phyloP scores from a whole-genome alignment of 2,797 vertebrate species.

The Sebastes trivittatus region DNA sequence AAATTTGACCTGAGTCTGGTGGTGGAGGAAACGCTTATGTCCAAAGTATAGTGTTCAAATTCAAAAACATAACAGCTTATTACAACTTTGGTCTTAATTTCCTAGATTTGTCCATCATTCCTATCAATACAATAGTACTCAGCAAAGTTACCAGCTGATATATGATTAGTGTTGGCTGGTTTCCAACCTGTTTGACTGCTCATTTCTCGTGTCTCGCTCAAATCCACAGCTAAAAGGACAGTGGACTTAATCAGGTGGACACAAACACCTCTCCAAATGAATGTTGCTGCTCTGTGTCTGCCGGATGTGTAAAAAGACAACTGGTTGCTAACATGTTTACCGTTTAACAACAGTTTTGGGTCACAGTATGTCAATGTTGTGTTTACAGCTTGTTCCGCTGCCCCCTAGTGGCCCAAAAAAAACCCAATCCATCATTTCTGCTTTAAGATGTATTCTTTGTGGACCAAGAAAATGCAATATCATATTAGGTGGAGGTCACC shows the following conservation, averaged over 20 bases:
- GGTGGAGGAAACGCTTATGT: neutral
- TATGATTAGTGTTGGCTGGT: neutral
- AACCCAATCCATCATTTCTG: fast-evolving
- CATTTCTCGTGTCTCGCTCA: too few relatives aligned
- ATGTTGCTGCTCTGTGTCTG: neutral
- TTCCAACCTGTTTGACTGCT: neutral
- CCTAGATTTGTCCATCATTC: neutral
- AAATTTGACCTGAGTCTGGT: neutral
- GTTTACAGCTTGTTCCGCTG: neutral
- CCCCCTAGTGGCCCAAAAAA: neutral
- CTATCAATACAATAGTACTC: neutral
- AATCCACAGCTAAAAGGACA: neutral
- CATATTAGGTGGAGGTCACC: neutral
- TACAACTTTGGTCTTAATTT: neutral
- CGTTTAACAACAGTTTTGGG: neutral
- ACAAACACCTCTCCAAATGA: too few relatives aligned
- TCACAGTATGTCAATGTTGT: neutral
- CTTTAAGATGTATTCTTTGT: neutral
- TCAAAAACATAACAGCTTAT: neutral
- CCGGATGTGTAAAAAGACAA: neutral
- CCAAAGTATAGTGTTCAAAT: neutral
- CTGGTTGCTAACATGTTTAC: neutral
- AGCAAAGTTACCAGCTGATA: neutral
- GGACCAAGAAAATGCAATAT: neutral
- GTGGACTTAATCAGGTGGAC: neutral